A percentile compares a stretch with the other conserved stretches of the same genome.
Conservation (phyloP, 1,140 invertebrate genomes). For the Eulimnadia texana region DNA sequence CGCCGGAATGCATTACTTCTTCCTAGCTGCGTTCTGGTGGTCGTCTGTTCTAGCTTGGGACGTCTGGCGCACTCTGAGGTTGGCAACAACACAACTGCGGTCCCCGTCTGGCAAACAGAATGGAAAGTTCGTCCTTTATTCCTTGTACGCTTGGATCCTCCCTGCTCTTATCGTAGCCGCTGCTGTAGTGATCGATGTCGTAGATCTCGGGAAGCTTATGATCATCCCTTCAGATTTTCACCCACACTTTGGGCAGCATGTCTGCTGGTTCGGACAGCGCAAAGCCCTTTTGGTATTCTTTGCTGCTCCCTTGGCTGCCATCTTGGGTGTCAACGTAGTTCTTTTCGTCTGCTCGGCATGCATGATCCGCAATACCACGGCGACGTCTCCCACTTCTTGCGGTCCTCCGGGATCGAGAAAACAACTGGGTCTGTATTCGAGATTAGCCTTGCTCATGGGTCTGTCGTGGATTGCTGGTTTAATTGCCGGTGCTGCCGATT, state of each 20-base stretch:
- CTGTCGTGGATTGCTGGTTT: conserved; percentile 39
- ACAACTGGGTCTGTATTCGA: conserved; percentile 39
- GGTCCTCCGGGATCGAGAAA: conserved; percentile 21
- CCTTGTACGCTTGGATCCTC: conserved; percentile 37
- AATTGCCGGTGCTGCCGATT: conserved; percentile 32
- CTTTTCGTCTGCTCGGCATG: conserved; percentile 37
- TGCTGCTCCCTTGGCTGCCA: conserved; percentile 32
- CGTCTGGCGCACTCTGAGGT: conserved; percentile 36
- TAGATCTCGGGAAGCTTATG: conserved; percentile 21
- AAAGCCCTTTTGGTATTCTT: conserved; percentile 38
- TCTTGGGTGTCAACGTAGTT: conserved; percentile 35
- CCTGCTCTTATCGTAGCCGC: conserved; percentile 34
- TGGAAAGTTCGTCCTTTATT: conserved; percentile 35
- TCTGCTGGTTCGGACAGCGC: conserved; percentile 40
- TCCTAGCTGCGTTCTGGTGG: conserved; percentile 42
- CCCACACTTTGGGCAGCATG: conserved; percentile 32
- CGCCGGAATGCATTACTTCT: conserved; percentile 35
- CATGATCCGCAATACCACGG: conserved; percentile 36
- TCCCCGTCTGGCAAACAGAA: conserved; percentile 30
- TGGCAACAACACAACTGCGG: conserved; percentile 37
- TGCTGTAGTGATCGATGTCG: conserved; percentile 35
- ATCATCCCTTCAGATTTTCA: conserved; percentile 26
- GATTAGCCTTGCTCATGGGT: conserved; percentile 40
- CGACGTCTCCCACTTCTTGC: neutral
- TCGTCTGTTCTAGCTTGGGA: conserved; percentile 44